Percentiles rank a stretch among this genome's conserved stretches.
Conservation (phyloP, 2,888 invertebrate genomes). For the Drosophila prolongata region DNA sequence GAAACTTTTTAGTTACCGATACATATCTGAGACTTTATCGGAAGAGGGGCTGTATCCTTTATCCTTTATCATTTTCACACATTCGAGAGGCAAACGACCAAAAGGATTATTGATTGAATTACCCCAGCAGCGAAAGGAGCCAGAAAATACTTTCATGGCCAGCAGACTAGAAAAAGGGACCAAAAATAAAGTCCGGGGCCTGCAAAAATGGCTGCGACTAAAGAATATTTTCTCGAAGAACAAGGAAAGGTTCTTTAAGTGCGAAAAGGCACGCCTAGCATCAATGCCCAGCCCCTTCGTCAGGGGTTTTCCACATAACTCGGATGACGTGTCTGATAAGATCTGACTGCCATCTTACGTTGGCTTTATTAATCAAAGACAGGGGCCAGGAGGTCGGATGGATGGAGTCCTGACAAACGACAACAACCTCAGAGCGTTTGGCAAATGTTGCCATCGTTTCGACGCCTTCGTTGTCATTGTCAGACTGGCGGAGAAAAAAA, state of each 20-base stretch:
- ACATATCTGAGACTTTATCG: constrained; percentile 24
- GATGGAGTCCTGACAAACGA: constrained; percentile 4
- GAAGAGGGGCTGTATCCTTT: constrained; percentile 46
- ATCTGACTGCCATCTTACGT: constrained; percentile 42
- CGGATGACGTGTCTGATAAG: constrained; percentile 41
- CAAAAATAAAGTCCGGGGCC: constrained; percentile 19
- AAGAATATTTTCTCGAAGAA: constrained; percentile 7
- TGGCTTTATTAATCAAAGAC: constrained; percentile 48
- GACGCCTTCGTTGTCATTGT: constrained; percentile 19
- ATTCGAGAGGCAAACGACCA: constrained; percentile 35
- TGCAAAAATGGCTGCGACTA: not conserved
- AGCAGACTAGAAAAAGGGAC: constrained; percentile 70
- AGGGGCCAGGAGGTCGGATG: constrained; percentile 8
- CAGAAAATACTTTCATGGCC: constrained; percentile 68
- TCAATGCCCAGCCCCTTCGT: too few relatives aligned
- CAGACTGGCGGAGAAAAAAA: constrained; percentile 13
- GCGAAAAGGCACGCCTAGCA: not conserved
- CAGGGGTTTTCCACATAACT: not conserved
- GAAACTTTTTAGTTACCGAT: constrained; percentile 9
- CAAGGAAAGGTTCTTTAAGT: constrained; percentile 51
- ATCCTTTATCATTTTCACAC: constrained; percentile 74
- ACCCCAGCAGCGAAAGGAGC: constrained; percentile 27
- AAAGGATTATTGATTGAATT: constrained; percentile 69
- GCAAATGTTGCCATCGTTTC: constrained; percentile 36
- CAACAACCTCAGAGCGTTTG: constrained; percentile 20